phyloP scores from a whole-genome alignment of 2,888 invertebrate genomes.

The Pristionchus arcanus region DNA sequence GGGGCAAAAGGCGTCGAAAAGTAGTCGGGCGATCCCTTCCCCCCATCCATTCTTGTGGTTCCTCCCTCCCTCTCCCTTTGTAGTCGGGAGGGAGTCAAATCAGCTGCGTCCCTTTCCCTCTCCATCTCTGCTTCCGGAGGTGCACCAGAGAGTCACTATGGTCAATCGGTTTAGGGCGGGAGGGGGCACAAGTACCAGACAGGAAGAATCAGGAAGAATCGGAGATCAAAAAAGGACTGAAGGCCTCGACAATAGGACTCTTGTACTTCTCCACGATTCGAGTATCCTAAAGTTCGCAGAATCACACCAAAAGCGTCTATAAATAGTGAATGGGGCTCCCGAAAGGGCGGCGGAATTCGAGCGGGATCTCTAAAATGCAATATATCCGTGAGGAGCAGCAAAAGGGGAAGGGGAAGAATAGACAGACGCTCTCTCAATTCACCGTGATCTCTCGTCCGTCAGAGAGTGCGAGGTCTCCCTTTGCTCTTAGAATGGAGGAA shows the following conservation, averaged over 20 bases:
- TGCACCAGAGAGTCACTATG: background rate
- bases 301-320: background rate
- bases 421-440: background rate
- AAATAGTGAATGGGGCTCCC: background rate
- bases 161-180: background rate
- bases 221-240: background rate
- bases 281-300: background rate
- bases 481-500: background rate
- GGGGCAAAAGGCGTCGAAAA: background rate
- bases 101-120: background rate
- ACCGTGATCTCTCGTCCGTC: background rate
- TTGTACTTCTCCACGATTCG: background rate
- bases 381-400: constrained; percentile 16
- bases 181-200: background rate
- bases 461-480: background rate
- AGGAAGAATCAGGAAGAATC: background rate
- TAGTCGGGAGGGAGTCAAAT: background rate
- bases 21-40: background rate
- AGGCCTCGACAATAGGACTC: background rate
- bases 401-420: background rate
- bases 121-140: background rate
- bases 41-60: background rate
- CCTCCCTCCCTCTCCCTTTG: background rate
- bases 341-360: background rate
- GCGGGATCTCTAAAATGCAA: constrained; percentile 34